Evolutionary conservation across 2,888 invertebrate genomes (phyloP).

Genomic region (Pollenia amentaria): DNA sequence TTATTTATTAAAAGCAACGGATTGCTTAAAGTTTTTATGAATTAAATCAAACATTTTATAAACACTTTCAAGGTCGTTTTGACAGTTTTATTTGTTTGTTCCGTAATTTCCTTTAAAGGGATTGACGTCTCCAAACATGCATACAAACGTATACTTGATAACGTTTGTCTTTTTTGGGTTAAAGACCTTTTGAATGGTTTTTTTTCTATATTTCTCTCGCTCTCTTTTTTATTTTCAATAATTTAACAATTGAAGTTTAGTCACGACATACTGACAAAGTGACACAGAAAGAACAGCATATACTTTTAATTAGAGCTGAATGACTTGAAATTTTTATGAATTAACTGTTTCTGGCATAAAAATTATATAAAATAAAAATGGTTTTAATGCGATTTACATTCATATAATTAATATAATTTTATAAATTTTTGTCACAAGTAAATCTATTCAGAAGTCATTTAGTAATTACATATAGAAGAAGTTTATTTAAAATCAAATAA

Average conservation of each 20-base stretch:
- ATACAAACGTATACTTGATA: conserved; percentile 14
- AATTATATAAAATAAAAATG: too few relatives aligned
- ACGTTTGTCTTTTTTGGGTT: conserved; percentile 34
- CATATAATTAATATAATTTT: too few relatives aligned
- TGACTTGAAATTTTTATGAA: too few relatives aligned
- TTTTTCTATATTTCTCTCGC: neutral
- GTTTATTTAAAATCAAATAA: too few relatives aligned
- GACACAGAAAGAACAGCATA: neutral
- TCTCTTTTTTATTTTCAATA: neutral
- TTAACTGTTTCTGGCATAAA: too few relatives aligned
- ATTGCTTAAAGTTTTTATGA: neutral
- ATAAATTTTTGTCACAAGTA: too few relatives aligned
- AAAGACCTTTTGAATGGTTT: conserved; percentile 28
- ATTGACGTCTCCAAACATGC: conserved; percentile 6
- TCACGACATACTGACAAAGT: conserved; percentile 36
- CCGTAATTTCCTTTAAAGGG: conserved; percentile 21
- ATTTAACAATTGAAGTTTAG: neutral
- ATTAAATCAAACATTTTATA: neutral
- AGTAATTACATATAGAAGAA: too few relatives aligned
- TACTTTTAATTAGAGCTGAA: too few relatives aligned
- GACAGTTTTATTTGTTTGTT: neutral
- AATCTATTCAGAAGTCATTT: too few relatives aligned
- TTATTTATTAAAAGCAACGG: too few relatives aligned
- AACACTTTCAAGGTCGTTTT: conserved; percentile 21
- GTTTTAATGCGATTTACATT: too few relatives aligned